phyloP scores from a whole-genome alignment of 2,113 vertebrate species.

The Pelodiscus sinensis region DNA sequence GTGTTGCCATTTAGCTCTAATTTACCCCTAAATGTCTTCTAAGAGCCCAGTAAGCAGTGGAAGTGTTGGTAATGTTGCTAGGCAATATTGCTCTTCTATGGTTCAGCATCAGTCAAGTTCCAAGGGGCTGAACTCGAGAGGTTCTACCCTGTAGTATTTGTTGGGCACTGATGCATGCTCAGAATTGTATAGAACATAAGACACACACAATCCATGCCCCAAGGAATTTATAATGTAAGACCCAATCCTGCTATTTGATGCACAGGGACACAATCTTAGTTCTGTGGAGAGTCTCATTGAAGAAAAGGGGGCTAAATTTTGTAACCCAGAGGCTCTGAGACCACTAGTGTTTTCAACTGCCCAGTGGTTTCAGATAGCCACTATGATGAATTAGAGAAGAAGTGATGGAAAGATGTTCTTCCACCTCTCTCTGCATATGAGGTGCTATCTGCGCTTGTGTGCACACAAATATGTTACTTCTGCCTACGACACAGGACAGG shows the following conservation, averaged over 20 bases:
- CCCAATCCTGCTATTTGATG: neutral
- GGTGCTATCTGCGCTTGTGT: neutral
- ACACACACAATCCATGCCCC: neutral
- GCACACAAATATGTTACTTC: neutral
- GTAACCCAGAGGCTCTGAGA: no score
- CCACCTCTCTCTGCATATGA: neutral
- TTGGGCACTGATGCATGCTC: neutral
- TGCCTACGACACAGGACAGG: neutral
- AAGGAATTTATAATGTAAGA: neutral
- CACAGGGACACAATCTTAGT: neutral
- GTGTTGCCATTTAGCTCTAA: no score
- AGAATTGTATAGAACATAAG: neutral
- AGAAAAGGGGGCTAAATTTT: neutral
- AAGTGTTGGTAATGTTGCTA: no score
- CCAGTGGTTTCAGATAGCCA: neutral
- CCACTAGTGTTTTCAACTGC: neutral
- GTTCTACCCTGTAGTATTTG: neutral
- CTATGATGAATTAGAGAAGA: neutral
- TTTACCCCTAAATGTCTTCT: no score
- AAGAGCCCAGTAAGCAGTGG: no score
- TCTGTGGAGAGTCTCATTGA: neutral
- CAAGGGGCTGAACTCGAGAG: no score
- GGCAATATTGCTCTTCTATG: no score
- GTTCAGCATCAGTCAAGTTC: no score
- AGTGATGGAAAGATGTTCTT: neutral